Percentiles rank a stretch among this genome's conserved stretches.
Conservation (phyloP, 2,797 vertebrate species). For the Fundulus diaphanus region DNA sequence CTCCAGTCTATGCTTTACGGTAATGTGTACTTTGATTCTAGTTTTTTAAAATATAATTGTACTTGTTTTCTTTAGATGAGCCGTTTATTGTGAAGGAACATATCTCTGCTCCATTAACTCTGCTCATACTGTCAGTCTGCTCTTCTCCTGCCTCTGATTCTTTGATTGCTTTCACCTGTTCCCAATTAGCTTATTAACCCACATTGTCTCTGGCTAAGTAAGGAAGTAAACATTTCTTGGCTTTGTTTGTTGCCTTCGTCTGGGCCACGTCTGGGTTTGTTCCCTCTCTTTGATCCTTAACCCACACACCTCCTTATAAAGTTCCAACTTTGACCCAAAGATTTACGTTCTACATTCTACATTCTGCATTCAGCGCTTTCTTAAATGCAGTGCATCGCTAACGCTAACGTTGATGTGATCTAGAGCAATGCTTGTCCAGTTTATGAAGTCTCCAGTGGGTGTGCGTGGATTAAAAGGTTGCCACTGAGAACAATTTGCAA, state of each 20-base stretch:
- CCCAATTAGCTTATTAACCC: background rate
- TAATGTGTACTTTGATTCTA: background rate
- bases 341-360: background rate
- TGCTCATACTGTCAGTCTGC: background rate
- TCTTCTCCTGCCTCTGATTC: background rate
- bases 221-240: background rate
- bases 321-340: background rate
- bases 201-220: conserved; percentile 1
- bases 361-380: background rate
- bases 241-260: background rate
- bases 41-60: background rate
- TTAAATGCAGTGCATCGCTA: background rate
- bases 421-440: background rate
- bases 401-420: background rate
- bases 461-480: background rate
- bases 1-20: background rate
- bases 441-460: background rate
- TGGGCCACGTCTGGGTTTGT: background rate
- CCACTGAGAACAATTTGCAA: background rate
- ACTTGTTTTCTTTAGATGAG: background rate
- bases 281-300: background rate
- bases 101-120: background rate
- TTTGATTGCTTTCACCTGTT: background rate
- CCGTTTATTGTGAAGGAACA: background rate
- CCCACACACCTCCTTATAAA: background rate